Evolutionary conservation across 2,888 invertebrate species (phyloP).

Genomic region (Polyploca ridens): DNA sequence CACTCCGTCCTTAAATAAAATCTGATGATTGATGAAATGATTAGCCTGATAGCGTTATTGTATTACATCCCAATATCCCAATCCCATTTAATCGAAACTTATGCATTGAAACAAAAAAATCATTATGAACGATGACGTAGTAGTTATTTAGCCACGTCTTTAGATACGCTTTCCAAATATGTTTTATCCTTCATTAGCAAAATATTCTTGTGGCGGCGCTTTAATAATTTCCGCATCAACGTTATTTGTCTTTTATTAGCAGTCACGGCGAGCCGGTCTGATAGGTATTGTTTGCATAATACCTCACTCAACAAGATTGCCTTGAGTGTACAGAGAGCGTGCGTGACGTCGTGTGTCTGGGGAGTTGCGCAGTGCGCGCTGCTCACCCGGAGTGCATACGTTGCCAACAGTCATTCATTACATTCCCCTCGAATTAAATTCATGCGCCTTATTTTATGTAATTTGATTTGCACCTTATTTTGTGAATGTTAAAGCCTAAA

Average conservation of each 20-base stretch:
- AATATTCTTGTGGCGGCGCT: neutral
- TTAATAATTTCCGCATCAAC: slow-evolving; percentile 30
- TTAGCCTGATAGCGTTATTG: no score
- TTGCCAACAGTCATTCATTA: slow-evolving; percentile 45
- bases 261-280: slow-evolving; percentile 30
- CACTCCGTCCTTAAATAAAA: no score
- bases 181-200: neutral
- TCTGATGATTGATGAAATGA: no score
- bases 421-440: slow-evolving; percentile 55
- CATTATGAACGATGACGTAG: no score
- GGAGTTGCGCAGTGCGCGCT: slow-evolving; percentile 84
- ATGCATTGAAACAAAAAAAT: no score
- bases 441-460: slow-evolving; percentile 25
- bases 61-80: no score
- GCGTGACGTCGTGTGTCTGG: slow-evolving; percentile 76
- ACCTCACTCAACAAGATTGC: slow-evolving; percentile 42
- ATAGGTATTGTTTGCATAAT: slow-evolving; percentile 43
- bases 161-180: neutral
- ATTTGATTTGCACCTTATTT: slow-evolving; percentile 35
- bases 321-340: slow-evolving; percentile 49
- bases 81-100: no score
- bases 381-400: slow-evolving; percentile 72
- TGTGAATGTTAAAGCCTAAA: slow-evolving; percentile 18
- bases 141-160: no score
- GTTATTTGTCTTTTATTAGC: slow-evolving; percentile 29